A percentile compares a stretch with the other conserved stretches of the same genome.
Evolutionary conservation across 1,140 invertebrate species (phyloP).

Genomic region (Drosophila subpulchrella): DNA sequence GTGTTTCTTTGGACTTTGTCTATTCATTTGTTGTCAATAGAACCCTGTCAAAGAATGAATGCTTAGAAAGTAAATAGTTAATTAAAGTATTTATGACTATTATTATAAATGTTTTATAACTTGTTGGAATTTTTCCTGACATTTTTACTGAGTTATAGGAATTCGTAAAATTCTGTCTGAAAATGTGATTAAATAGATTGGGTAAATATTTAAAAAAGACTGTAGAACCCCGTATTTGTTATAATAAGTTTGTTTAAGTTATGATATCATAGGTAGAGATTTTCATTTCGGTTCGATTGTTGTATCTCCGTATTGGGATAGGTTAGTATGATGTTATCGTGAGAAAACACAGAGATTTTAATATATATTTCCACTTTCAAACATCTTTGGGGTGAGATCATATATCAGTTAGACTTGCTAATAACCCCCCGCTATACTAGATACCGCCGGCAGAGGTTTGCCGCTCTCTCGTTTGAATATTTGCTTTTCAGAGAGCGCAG

Average conservation of each 20-base stretch:
- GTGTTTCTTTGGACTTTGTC: slow-evolving; percentile 6
- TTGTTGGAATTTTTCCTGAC: not conserved
- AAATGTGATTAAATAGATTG: too few species aligned
- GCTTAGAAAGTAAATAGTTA: not conserved
- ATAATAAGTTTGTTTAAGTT: too few species aligned
- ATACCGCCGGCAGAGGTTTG: slow-evolving; percentile 42
- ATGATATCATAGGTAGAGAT: not conserved
- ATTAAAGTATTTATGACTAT: not conserved
- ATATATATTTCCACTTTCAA: not conserved
- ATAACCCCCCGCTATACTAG: slow-evolving; percentile 33
- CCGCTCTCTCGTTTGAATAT: slow-evolving; percentile 15
- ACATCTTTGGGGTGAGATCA: slow-evolving; percentile 19
- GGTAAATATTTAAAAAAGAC: too few species aligned
- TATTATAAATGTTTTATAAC: not conserved
- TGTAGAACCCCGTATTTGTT: not conserved
- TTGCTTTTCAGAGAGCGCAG: slow-evolving; percentile 10
- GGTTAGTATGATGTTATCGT: slow-evolving; percentile 45
- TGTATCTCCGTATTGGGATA: slow-evolving; percentile 35
- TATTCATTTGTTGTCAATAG: not conserved
- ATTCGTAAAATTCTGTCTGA: too few species aligned
- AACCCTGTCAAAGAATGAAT: not conserved
- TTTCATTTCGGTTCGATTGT: not conserved
- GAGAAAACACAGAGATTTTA: slow-evolving; percentile 1
- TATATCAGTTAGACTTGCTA: slow-evolving; percentile 45
- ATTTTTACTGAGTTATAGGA: too few species aligned